Conservation (phyloP, 2,797 vertebrate genomes). For the Lepilemur ruficaudatus region DNA sequence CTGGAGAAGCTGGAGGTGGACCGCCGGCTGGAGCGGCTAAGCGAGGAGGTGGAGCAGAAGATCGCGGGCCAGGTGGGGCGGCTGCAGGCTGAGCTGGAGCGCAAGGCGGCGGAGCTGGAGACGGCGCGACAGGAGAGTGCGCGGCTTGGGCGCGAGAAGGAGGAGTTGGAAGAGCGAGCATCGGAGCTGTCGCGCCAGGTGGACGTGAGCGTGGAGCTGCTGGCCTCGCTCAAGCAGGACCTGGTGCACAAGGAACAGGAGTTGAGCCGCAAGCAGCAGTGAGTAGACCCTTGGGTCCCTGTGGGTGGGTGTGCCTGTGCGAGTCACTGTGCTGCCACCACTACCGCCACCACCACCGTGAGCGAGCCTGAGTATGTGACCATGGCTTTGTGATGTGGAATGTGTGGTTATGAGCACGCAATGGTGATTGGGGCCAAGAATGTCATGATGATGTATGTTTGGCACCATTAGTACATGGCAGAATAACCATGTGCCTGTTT, state of each 20-base stretch:
- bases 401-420: not conserved
- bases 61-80: slow-evolving; percentile 96
- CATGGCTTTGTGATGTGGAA: not conserved
- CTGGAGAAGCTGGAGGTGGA: slow-evolving; percentile 98
- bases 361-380: not conserved
- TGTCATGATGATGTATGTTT: not conserved
- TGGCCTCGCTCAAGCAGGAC: slow-evolving; percentile 98
- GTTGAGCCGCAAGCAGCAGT: slow-evolving; percentile 97
- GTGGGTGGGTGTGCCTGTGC: not conserved
- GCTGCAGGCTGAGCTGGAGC: slow-evolving; percentile 96
- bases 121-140: slow-evolving; percentile 96
- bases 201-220: slow-evolving; percentile 98
- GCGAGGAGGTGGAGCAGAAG: slow-evolving; percentile 99
- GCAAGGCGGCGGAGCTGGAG: slow-evolving; percentile 96
- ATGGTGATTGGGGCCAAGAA: not conserved
- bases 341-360: not conserved
- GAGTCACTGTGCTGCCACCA: not conserved
- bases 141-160: slow-evolving; percentile 93
- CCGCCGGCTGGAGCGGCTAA: slow-evolving; percentile 95
- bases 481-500: not conserved
- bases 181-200: slow-evolving; percentile 97
- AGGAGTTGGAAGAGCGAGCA: slow-evolving; percentile 96
- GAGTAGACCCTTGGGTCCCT: slow-evolving; percentile 80
- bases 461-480: not conserved
- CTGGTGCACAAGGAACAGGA: slow-evolving; percentile 98